A percentile compares a stretch with the other conserved stretches of the same genome.
phyloP scores from a whole-genome alignment of 53 echinoderm and acorn worm species.

The Echinometra lucunter region DNA sequence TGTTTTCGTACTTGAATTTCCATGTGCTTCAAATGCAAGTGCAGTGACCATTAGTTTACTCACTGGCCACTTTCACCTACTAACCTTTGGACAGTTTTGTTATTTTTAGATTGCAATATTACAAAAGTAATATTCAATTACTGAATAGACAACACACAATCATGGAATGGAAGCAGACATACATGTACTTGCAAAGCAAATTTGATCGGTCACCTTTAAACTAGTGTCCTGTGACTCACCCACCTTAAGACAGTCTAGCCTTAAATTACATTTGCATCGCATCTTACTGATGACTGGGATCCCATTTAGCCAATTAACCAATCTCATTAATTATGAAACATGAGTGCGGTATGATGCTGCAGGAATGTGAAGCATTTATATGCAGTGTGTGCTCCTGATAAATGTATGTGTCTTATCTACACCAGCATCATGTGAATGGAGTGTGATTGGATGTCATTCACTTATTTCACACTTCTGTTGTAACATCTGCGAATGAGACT shows the following conservation, averaged over 20 bases:
- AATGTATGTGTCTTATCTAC: background rate
- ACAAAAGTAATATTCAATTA: too few species aligned
- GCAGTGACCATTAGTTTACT: background rate
- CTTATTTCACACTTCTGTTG: background rate
- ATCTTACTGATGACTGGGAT: conserved; percentile 12
- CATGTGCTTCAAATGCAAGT: background rate
- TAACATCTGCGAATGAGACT: background rate
- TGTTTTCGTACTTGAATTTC: too few species aligned
- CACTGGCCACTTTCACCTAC: background rate
- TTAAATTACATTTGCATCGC: background rate
- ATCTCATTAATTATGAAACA: conserved; percentile 43
- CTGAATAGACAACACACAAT: background rate
- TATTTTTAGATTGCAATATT: too few species aligned
- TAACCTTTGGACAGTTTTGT: background rate
- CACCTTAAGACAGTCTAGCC: background rate
- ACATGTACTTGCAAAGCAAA: background rate
- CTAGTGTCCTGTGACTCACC: background rate
- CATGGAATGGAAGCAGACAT: background rate
- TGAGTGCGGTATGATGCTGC: background rate
- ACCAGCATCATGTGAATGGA: background rate
- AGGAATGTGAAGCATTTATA: conserved; percentile 26
- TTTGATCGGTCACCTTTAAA: background rate
- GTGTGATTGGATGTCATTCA: background rate
- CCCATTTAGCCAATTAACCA: conserved; percentile 52
- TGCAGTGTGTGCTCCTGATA: background rate